Evolutionary conservation across 2,888 invertebrate species (phyloP).

Genomic region (Eupsilia transversa): DNA sequence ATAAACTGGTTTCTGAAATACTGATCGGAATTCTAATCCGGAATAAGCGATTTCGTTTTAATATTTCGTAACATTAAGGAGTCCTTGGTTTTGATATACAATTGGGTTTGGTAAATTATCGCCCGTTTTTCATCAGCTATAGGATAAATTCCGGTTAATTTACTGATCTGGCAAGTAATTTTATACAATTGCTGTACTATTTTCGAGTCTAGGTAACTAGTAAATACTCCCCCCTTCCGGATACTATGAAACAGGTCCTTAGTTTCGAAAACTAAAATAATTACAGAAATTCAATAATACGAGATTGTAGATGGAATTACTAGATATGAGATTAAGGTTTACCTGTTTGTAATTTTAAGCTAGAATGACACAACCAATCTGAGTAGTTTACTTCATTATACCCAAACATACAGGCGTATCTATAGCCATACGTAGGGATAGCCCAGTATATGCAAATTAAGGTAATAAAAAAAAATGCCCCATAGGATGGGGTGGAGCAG

Average conservation of each 20-base stretch:
- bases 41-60: constrained; percentile 55
- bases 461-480: constrained; percentile 22
- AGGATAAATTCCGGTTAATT: neutral
- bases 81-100: constrained; percentile 14
- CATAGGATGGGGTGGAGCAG: constrained; percentile 16
- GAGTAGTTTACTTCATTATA: neutral
- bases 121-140: neutral
- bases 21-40: constrained; percentile 50
- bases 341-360: neutral
- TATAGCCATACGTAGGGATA: neutral
- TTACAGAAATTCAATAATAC: constrained; percentile 1
- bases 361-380: neutral
- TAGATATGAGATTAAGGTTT: neutral
- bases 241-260: neutral
- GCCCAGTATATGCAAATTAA: constrained; percentile 18
- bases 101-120: constrained; percentile 10
- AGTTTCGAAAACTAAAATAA: constrained; percentile 14
- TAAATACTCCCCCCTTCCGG: neutral
- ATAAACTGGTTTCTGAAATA: constrained; percentile 57
- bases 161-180: neutral
- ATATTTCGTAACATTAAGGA: constrained; percentile 51
- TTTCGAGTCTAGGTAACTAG: neutral
- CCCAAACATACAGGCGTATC: neutral
- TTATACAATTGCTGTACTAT: neutral
- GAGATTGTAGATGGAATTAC: neutral